These are phyloP conservation scores for Aepyceros melampus DNA, from an alignment of 2,113 vertebrate species.

Conservation along the genomic window DNA sequence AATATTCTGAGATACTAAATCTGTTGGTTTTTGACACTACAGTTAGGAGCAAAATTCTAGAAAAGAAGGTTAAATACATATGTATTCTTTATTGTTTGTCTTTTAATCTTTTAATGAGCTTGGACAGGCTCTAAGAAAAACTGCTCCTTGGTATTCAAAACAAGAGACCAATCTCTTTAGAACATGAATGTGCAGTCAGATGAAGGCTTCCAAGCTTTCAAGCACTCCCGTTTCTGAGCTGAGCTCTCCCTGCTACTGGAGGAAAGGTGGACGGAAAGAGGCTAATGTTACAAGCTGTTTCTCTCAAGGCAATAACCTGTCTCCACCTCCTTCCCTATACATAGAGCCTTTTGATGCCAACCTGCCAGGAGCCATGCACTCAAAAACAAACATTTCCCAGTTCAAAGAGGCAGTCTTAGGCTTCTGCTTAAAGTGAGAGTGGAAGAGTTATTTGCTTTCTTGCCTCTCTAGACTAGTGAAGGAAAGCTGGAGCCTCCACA, in stretches of 20 bases:
- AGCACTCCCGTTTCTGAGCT: no score
- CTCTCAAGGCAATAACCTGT: background rate
- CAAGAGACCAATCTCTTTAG: background rate
- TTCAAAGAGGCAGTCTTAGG: background rate
- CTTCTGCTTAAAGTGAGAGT: background rate
- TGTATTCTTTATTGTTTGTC: background rate
- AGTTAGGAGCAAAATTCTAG: background rate
- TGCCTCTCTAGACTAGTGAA: background rate
- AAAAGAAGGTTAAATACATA: background rate
- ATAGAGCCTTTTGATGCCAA: background rate
- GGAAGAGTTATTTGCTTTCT: background rate
- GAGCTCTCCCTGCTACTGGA: background rate
- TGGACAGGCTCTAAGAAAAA: background rate
- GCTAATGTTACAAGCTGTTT: background rate
- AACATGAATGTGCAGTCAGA: accelerated
- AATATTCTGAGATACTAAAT: background rate
- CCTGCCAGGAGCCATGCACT: background rate
- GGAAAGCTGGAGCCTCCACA: background rate
- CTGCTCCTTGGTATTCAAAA: background rate
- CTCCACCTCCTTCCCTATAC: background rate
- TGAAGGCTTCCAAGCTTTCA: background rate
- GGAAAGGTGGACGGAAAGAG: background rate
- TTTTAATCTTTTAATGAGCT: background rate
- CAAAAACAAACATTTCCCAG: background rate
- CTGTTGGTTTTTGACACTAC: background rate